A percentile compares a stretch with the other conserved stretches of the same genome.
These are phyloP conservation scores for Mythimna albipuncta DNA, from an alignment of 2,888 invertebrate species.

Conservation along the genomic window DNA sequence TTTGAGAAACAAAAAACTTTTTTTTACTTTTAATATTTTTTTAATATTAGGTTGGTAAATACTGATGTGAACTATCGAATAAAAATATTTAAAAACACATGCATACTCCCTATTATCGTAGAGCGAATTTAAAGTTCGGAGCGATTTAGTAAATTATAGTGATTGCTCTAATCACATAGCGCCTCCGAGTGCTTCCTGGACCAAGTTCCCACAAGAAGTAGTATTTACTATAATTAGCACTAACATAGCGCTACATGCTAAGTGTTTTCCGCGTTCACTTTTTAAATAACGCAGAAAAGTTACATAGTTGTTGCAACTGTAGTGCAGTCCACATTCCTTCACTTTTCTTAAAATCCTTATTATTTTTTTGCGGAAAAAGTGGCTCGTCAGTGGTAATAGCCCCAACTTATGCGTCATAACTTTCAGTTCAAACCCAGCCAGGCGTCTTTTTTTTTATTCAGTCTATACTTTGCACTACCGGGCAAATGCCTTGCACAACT, in stretches of 20 bases:
- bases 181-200: constrained; percentile 42
- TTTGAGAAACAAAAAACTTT: too few relatives aligned
- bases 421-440: too few relatives aligned
- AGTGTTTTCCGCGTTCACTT: constrained; percentile 57
- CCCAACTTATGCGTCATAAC: too few relatives aligned
- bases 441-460: too few relatives aligned
- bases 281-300: constrained; percentile 48
- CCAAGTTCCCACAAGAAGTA: constrained; percentile 31
- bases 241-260: constrained; percentile 20
- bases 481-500: too few relatives aligned
- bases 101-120: too few relatives aligned
- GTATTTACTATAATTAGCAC: constrained; percentile 48
- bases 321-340: neutral
- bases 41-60: too few relatives aligned
- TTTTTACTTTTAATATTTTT: too few relatives aligned
- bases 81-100: too few relatives aligned
- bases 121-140: constrained; percentile 19
- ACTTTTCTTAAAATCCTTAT: constrained; percentile 1
- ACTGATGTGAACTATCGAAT: too few relatives aligned
- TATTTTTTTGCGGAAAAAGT: neutral
- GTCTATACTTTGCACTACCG: too few relatives aligned
- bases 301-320: constrained; percentile 5
- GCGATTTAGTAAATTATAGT: constrained; percentile 25
- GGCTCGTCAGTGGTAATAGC: too few relatives aligned
- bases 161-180: constrained; percentile 36